These are phyloP conservation scores for Mustelus asterias DNA, from an alignment of 2,113 vertebrate species.

Conservation along the genomic window DNA sequence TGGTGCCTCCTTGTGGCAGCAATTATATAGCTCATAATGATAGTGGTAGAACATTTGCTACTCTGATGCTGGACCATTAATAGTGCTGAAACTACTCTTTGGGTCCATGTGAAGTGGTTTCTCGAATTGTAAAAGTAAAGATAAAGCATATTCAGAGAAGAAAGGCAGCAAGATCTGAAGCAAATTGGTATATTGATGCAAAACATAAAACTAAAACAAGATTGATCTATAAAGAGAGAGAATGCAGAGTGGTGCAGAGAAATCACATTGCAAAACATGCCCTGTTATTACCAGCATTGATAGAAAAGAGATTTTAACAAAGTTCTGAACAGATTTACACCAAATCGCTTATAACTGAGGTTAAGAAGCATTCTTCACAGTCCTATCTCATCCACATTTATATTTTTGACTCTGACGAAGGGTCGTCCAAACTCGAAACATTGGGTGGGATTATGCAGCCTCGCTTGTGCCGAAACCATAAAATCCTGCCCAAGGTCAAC, in stretches of 20 bases:
- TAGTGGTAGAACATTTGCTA: not conserved
- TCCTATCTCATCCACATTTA: too few relatives aligned
- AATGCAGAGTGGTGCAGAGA: not conserved
- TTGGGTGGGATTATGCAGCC: too few relatives aligned
- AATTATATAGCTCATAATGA: not conserved
- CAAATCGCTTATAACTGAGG: not conserved
- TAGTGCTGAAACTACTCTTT: not conserved
- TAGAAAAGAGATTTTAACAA: not conserved
- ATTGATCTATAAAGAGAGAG: not conserved
- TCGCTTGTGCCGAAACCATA: too few relatives aligned
- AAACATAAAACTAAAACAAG: not conserved
- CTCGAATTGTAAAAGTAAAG: too few relatives aligned
- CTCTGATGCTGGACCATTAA: not conserved
- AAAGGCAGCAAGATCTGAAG: too few relatives aligned
- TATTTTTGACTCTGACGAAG: too few relatives aligned
- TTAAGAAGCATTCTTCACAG: not conserved
- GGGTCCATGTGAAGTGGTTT: too few relatives aligned
- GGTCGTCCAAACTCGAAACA: too few relatives aligned
- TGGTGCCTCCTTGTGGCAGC: not conserved
- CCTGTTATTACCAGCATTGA: not conserved
- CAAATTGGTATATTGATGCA: not conserved
- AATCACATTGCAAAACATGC: not conserved
- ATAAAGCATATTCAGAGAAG: too few relatives aligned
- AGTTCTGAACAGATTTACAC: not conserved
- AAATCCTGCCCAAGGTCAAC: too few relatives aligned